These are phyloP conservation scores for Halcyon smyrnensis DNA, from an alignment of 2,797 vertebrate species.

Conservation along the genomic window DNA sequence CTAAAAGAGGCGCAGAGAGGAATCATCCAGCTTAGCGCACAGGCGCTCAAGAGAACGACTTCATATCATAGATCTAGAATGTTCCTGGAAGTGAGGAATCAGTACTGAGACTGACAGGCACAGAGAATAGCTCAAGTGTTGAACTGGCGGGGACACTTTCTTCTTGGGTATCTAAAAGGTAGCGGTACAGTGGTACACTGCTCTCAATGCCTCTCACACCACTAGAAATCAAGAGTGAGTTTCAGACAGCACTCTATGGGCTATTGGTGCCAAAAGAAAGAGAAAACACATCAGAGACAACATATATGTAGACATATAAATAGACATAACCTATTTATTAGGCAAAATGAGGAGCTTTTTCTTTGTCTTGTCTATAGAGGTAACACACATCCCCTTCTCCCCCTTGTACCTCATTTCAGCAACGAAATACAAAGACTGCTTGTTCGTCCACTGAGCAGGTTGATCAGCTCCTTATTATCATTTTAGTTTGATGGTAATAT, in stretches of 20 bases:
- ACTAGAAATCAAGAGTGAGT: background rate
- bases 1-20: fast-evolving
- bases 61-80: background rate
- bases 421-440: background rate
- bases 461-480: background rate
- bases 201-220: background rate
- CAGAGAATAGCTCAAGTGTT: background rate
- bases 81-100: background rate
- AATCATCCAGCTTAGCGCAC: background rate
- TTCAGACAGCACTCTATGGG: background rate
- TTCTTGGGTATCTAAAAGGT: background rate
- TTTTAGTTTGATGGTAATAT: background rate
- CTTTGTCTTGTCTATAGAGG: background rate
- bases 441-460: background rate
- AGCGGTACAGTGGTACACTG: fast-evolving
- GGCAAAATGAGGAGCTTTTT: background rate
- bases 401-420: background rate
- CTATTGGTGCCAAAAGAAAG: background rate
- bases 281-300: background rate
- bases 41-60: background rate
- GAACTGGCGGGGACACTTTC: background rate
- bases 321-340: background rate
- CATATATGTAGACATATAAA: background rate
- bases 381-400: background rate
- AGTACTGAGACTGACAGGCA: background rate